Evolutionary conservation across 2,888 invertebrate genomes (phyloP), one percentile per base, ranked within the genome.

Genomic region (Temnothorax unifasciatus): DNA sequence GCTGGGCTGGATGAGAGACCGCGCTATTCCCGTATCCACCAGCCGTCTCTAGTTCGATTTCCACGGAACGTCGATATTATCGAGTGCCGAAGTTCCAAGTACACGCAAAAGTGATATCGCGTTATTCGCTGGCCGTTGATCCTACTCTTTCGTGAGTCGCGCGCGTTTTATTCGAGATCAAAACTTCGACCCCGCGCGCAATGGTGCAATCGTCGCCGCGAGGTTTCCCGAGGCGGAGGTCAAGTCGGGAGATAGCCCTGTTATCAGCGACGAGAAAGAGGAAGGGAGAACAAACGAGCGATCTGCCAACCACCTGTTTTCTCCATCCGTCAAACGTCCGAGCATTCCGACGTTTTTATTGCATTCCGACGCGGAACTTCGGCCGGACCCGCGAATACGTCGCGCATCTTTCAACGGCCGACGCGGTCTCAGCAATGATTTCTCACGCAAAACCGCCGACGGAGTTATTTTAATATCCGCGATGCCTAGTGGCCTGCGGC

Each of bases 251-350:
- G 83, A 83, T 83, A 86, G 74, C 87, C 83, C 74, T 61, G 77
- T 87, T 89, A 88, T 88, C 88, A 66, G 41, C 15, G 41, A 84
- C 57, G 73, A 18, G 11, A 38, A 6, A 21, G 11, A 15, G 59
- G 25, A 59, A 63, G 71, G 59, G 64, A 29, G 47, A 44, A 73
- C 82, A 69, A 84, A 87, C 86, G 69, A 81, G 57, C 83, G 85
- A 83, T 81, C 77, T 69, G 61, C 82, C 77, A 81, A 83, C 83
- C 87, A 89, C 89, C 89, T 89, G 89, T 87, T 89, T 83, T 71
- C 41, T 41, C 44, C 13, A 54, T 41, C 8, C 25, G 59, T 52
- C 44, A 25, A 69, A 52, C 41, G 21, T 21, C 57, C 57, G 52
- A 25, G 64, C 52, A 15, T 44, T 29, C 29, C 29, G 66, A 66